A percentile compares a stretch with the other conserved stretches of the same genome.
Evolutionary conservation across 1,140 invertebrate genomes (phyloP).

Genomic region (Sycobia sp.): DNA sequence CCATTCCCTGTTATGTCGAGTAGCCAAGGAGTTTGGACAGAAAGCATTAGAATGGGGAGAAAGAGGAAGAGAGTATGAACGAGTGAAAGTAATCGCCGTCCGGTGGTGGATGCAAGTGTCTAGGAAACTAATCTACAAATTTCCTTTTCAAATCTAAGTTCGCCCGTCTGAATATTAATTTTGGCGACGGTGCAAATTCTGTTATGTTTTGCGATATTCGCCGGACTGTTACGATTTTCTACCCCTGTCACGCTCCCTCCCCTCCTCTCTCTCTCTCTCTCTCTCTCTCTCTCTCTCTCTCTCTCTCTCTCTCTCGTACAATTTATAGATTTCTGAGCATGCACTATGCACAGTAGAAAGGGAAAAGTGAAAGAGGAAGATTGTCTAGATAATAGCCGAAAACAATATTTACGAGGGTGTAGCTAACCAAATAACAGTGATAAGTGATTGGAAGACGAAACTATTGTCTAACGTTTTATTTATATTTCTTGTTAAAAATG

Average conservation of each 20-base stretch:
- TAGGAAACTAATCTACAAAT: constrained; percentile 26
- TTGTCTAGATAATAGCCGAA: constrained; percentile 12
- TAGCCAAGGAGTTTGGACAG: not conserved
- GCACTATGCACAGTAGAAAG: not conserved
- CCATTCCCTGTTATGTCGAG: not conserved
- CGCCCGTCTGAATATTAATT: constrained; percentile 25
- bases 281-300: not conserved
- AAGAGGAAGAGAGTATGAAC: not conserved
- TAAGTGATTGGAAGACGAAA: constrained; percentile 8
- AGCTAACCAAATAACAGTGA: constrained; percentile 10
- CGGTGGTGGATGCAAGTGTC: not conserved
- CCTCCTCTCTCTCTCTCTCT: not conserved
- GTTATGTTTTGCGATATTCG: constrained; percentile 16
- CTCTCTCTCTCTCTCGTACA: not conserved
- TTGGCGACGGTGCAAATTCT: not conserved
- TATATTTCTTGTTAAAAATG: not conserved
- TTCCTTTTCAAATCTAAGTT: constrained; percentile 19
- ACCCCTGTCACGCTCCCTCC: not conserved
- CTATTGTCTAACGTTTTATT: not conserved
- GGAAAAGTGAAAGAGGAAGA: too few species aligned
- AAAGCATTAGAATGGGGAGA: not conserved
- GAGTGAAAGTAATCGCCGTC: not conserved
- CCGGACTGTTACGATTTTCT: too few species aligned
- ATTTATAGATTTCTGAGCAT: constrained; percentile 8
- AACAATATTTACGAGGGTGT: constrained; percentile 23